These are phyloP conservation scores for Channa maculata DNA, from an alignment of 2,113 vertebrate species.

Conservation along the genomic window DNA sequence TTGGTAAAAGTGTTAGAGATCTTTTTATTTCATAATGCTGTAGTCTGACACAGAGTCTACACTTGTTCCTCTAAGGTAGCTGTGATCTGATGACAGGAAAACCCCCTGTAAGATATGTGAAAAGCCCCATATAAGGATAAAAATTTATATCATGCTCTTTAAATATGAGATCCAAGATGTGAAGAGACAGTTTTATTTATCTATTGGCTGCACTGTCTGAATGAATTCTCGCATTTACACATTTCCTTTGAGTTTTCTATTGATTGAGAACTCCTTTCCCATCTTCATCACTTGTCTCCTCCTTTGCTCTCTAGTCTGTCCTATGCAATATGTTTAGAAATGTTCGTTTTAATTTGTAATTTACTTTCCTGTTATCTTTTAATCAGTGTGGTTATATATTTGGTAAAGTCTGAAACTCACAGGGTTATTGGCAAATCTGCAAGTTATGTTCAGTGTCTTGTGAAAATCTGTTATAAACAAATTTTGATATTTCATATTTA, in stretches of 20 bases:
- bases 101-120: too few relatives aligned
- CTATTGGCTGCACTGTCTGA: neutral
- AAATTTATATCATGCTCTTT: neutral
- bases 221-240: neutral
- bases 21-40: too few relatives aligned
- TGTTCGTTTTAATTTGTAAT: slow-evolving; percentile 31
- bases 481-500: too few relatives aligned
- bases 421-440: neutral
- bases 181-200: neutral
- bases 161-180: neutral
- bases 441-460: neutral
- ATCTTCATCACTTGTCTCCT: slow-evolving; percentile 32
- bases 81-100: too few relatives aligned
- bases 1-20: too few relatives aligned
- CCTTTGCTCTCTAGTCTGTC: slow-evolving; percentile 19
- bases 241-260: slow-evolving; percentile 10
- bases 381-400: neutral
- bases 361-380: slow-evolving; percentile 33
- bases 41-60: too few relatives aligned
- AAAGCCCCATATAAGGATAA: too few relatives aligned
- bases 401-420: slow-evolving; percentile 1
- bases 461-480: too few relatives aligned
- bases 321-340: slow-evolving; percentile 35
- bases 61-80: too few relatives aligned
- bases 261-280: slow-evolving; percentile 28